A percentile compares a stretch with the other conserved stretches of the same genome.
These are phyloP conservation scores for Menura novaehollandiae DNA, from an alignment of 2,113 vertebrate genomes.

Conservation along the genomic window DNA sequence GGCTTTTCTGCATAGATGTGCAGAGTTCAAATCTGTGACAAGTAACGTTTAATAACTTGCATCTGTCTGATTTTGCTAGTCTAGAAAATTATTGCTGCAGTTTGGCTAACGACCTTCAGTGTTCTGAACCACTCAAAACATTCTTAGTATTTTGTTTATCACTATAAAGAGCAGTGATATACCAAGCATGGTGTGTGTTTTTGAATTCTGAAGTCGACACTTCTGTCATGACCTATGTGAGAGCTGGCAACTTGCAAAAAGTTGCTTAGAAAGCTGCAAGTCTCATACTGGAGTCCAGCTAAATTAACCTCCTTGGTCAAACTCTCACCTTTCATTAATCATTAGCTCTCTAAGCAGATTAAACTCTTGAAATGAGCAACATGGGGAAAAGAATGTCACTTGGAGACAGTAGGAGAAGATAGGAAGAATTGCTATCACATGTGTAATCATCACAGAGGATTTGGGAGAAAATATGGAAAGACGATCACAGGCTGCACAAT, in stretches of 20 bases:
- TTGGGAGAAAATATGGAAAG: not conserved
- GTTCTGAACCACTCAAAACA: not conserved
- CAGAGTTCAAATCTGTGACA: constrained; percentile 55
- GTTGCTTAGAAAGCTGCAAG: not conserved
- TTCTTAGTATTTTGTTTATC: constrained; percentile 16
- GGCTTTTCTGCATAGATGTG: not conserved
- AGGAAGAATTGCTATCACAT: not conserved
- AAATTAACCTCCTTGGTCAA: not conserved
- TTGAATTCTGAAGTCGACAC: not conserved
- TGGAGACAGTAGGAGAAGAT: not conserved
- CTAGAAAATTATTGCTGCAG: not conserved
- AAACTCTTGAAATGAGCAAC: not conserved
- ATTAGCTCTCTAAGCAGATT: not conserved
- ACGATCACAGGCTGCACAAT: not conserved
- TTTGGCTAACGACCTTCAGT: not conserved
- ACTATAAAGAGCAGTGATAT: not conserved
- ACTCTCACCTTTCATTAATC: not conserved
- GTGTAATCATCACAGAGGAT: not conserved
- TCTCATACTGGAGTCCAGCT: not conserved
- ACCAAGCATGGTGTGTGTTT: not conserved
- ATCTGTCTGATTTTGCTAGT: constrained; percentile 49
- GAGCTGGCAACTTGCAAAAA: not conserved
- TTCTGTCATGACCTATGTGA: not conserved
- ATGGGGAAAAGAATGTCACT: not conserved
- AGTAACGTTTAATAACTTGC: constrained; percentile 58